Conservation (phyloP, 2,113 vertebrate genomes). For the Indri indri region DNA sequence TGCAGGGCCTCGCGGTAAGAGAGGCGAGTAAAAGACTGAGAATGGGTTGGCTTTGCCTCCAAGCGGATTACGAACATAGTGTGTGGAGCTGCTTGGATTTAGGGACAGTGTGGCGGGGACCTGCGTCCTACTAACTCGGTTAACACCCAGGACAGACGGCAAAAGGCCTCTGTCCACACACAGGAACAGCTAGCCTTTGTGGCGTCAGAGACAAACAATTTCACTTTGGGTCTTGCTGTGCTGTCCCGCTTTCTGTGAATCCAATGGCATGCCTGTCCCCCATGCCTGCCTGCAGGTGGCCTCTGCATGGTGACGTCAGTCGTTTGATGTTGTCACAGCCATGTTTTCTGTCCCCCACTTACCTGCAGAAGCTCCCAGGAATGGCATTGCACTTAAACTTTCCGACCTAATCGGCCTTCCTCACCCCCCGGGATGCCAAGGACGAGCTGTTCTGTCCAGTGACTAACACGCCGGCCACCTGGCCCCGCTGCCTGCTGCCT, state of each 20-base stretch:
- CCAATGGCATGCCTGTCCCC: not conserved
- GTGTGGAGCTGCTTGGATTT: not conserved
- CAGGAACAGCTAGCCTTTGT: not conserved
- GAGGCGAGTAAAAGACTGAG: not conserved
- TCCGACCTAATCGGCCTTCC: not conserved
- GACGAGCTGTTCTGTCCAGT: rapidly evolving
- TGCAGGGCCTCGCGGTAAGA: not conserved
- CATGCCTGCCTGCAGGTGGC: rapidly evolving
- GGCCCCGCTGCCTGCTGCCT: not conserved
- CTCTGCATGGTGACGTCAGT: not conserved
- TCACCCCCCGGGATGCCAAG: not conserved
- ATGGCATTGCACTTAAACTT: not conserved
- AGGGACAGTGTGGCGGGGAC: not conserved
- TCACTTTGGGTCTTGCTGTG: not conserved
- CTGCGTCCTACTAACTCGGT: not conserved
- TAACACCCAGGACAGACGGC: not conserved
- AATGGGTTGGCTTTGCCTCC: not conserved
- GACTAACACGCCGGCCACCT: not conserved
- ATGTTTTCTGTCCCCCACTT: not conserved
- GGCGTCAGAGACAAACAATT: not conserved
- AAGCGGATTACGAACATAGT: too few relatives aligned
- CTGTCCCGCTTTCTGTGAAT: not conserved
- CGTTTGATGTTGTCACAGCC: not conserved
- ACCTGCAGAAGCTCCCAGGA: not conserved
- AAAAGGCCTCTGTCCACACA: not conserved